Base-by-base conservation (phyloP, 2,888 invertebrate genomes). In the Deilephila porcellus region DNA sequence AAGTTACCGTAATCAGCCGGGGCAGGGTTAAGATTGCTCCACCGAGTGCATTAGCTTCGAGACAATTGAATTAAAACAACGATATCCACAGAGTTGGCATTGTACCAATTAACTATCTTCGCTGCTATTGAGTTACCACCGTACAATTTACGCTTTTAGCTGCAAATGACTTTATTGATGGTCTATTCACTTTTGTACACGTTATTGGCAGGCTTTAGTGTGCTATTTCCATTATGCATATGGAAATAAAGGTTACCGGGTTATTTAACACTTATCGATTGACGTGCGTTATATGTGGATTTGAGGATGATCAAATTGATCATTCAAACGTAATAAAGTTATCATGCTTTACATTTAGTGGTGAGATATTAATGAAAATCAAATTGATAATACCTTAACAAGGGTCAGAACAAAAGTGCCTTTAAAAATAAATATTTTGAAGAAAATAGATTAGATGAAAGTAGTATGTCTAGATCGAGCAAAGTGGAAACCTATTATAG, bases 21-120 rank as follows among this genome's bases (percentile, higher is more conserved):
- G 82, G 81, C 83, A 83, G 84, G 83, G 84, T 82, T 85, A 82
- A 83, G 85, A 86, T 86, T 85, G 83, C 82, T 80, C 82, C 79
- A 82, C 80, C 80, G 80, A 87, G 86, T 88, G 86, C 89, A 89
- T 90, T 89, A 89, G 88, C 85, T 82, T 79, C 84, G 82, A 87
- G 85, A 87, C 86, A 88, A 91, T 91, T 86, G 87, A 88, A 90
- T 92, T 91, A 89, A 90, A 89, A 89, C 89, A 90, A 88, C 86
- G 89, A 87, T 89, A 90, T 86, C 87, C 83, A 81, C 81, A 79
- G 85, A 88, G 85, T 88, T 93, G 92, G 92, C 93, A 88, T 88
- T 83, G 85, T 83, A 93, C 93, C 93, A 93, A 92, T 91, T 90
- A 91, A 83, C 86, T 82, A 86, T 85, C 84, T 87, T 82, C 82